phyloP scores from a whole-genome alignment of 2,888 invertebrate genomes.

The Aphidius colemani region DNA sequence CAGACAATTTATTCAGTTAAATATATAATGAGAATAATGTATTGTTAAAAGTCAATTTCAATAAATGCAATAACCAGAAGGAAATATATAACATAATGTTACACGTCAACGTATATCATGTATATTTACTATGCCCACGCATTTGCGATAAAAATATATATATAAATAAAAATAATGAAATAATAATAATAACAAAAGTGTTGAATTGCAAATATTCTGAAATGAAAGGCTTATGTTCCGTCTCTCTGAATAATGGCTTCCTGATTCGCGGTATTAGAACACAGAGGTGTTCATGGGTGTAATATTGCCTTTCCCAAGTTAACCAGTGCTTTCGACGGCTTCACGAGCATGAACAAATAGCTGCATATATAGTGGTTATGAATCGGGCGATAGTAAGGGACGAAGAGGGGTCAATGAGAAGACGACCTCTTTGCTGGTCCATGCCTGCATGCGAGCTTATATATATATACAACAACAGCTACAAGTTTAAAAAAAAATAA shows the following conservation, averaged over 20 bases:
- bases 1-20: no score
- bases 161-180: neutral
- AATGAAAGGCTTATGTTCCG: neutral
- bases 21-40: no score
- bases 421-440: no score
- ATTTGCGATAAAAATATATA: no score
- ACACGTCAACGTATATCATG: no score
- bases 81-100: no score
- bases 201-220: conserved; percentile 13
- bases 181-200: neutral
- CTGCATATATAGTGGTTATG: neutral
- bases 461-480: no score
- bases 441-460: neutral
- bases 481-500: no score
- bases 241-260: conserved; percentile 29
- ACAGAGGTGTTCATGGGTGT: conserved; percentile 28
- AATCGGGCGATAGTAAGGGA: neutral
- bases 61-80: no score
- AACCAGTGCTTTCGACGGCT: conserved; percentile 31
- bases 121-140: no score
- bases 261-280: conserved; percentile 30
- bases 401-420: no score
- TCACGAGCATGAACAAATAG: neutral
- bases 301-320: conserved; percentile 24
- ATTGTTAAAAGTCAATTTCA: no score